These are phyloP conservation scores for Epizoanthus scotinus DNA, from an alignment of 92 coral and sea anemone genomes.

Conservation along the genomic window DNA sequence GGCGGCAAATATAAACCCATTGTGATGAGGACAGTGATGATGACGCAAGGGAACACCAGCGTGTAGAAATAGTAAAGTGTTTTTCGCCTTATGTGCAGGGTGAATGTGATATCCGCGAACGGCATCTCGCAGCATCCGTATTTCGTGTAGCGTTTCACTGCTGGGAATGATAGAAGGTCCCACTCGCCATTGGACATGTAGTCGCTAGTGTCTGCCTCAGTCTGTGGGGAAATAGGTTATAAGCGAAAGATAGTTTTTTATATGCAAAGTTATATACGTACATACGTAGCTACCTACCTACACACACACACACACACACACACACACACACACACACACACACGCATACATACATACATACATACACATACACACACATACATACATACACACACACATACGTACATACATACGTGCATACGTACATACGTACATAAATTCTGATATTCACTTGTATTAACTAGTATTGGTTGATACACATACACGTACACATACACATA, in stretches of 20 bases:
- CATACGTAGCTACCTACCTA: too few species aligned
- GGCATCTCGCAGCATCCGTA: constrained; percentile 26
- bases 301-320: background rate
- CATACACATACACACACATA: too few species aligned
- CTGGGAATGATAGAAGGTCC: constrained; percentile 29
- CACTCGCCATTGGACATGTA: constrained; percentile 24
- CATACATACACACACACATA: background rate
- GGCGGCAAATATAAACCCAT: constrained; percentile 21
- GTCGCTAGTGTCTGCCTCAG: constrained; percentile 2
- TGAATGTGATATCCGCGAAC: constrained; percentile 26
- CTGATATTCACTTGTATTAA: too few species aligned
- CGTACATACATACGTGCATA: background rate
- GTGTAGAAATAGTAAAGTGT: constrained; percentile 33
- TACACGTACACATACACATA: too few species aligned
- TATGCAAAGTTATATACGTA: background rate
- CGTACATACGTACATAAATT: too few species aligned
- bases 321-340: too few species aligned
- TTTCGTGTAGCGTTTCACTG: constrained; percentile 10
- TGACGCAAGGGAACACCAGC: constrained; percentile 7
- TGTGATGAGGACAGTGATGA: constrained; percentile 12
- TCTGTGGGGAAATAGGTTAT: background rate
- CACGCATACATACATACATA: too few species aligned
- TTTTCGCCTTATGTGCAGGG: constrained; percentile 28
- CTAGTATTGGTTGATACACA: too few species aligned
- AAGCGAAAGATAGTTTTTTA: background rate